A percentile compares a stretch with the other conserved stretches of the same genome.
These are phyloP conservation scores for Peromyscus aztecus DNA, from an alignment of 2,797 vertebrate species.

Conservation along the genomic window DNA sequence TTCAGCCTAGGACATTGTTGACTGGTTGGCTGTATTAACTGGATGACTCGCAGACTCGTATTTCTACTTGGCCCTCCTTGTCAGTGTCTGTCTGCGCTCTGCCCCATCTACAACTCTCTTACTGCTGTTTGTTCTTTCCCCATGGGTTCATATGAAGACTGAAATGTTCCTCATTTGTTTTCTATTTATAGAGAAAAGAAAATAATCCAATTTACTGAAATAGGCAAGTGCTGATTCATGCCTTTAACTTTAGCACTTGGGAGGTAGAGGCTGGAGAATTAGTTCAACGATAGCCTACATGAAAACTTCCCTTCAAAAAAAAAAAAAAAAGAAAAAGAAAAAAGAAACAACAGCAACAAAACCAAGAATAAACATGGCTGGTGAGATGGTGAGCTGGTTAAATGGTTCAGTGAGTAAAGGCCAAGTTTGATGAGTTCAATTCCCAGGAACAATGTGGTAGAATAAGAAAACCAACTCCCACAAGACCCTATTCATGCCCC, in stretches of 20 bases:
- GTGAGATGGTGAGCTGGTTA: not conserved
- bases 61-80: not conserved
- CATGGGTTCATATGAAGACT: not conserved
- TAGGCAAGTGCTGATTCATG: not conserved
- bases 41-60: not conserved
- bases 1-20: not conserved
- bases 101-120: not conserved
- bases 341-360: not conserved
- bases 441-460: no score
- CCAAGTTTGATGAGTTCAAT: not conserved
- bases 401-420: not conserved
- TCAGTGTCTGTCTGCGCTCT: not conserved
- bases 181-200: slow-evolving; percentile 18
- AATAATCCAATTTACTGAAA: slow-evolving; percentile 12
- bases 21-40: not conserved
- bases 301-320: not conserved
- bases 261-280: not conserved
- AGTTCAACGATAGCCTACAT: not conserved
- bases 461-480: not conserved
- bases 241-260: not conserved
- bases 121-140: not conserved
- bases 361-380: not conserved
- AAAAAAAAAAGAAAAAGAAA: not conserved
- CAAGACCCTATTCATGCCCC: not conserved
- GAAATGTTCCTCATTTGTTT: not conserved